Base-by-base conservation (phyloP, 2,888 invertebrate species). In the Aporophyla lueneburgensis region DNA sequence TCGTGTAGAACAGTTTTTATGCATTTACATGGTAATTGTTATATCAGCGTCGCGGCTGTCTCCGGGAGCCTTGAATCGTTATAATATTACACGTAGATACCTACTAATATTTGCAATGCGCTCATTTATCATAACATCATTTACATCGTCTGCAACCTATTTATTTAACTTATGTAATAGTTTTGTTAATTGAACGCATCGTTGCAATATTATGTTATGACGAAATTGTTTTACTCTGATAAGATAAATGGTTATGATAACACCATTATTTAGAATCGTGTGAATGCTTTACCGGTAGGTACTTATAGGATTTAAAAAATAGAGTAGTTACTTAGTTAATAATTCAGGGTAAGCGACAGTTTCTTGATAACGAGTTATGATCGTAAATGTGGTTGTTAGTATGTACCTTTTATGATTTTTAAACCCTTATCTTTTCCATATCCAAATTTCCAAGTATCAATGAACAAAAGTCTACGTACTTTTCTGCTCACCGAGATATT, bases 111-210 rank as follows among this genome's bases (percentile, higher is more conserved):
- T 54, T 54, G 40, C 61, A 80, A 53, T 33, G n/a, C 7, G 40
- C 43, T 80, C n/a, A 56, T 62, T 56, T 73, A 80, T 61, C 24
- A 21, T n/a, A 49, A 80, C 54, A 54, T 56, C 49, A 33, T 51
- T 56, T 54, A 77, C n/a, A 65, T 33, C 24, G 14, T 40, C 14
- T 59, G 49, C 43, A 66, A 77, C 49, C 43, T 59, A 46, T 69
- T 51, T 59, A 46, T 69, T 43, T 59, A 69, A 27, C 6, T 51
- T 59, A 81, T 51, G 21, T 70, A 81, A 66, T 40, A 58, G 27
- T 27, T 61, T 56, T 21, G 27, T 49, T 63, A 63, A 49, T 74
- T 24, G 54, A 49, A 63, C 21, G 27, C 58, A 68, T 67, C 16
- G 62, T 33, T 74, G 75, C 81, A 68, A 27, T 80, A 58, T 67